Base-by-base conservation (phyloP, 2,113 vertebrate species). In the Pteruthius melanotis region DNA sequence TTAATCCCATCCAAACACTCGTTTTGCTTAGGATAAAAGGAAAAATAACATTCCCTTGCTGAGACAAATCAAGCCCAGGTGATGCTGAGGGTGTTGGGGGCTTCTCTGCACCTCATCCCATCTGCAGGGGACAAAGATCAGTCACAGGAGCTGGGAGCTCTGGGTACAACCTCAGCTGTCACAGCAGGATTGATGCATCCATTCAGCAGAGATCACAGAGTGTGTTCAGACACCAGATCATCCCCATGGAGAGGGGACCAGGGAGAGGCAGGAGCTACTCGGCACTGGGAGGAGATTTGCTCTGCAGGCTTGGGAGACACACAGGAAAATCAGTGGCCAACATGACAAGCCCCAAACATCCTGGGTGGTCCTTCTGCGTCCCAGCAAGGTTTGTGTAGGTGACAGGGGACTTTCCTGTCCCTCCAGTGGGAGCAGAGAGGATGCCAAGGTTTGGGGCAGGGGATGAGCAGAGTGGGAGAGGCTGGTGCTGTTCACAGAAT, bases 11-110 rank as follows among this genome's bases (percentile, higher is more conserved):
- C 72, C 75, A 72, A 80, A 94, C 31, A 33, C 0, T 2, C 54
- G 13, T 93, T 93, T 95, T 92, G 39, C 83, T 92, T 10, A 21
- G 56, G 52, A 86, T 60, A 56, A 91, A 87, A 82, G 65, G 31
- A 53, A 77, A 91, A 94, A 50, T 2, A 74, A 35, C 5, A 0
- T 13, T 5, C 30, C 77, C 33, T 33, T 17, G 59, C 60, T 39
- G 76, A 91, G 83, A 60, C 56, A 82, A 95, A 96, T 35, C 4
- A 52, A 95, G 64, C 23, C 45, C 64, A 52, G 91, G 89, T 40
- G 82, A 59, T 69, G 88, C 85, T 47, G 93, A 26, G 1, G 13
- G 79, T 22, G 71, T 39, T 54, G 80, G 31, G 35, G 60, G 26
- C 27, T 90, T 87, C 79, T 93, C 91, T 68, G 44, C 44, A 26